Base-by-base conservation (phyloP, 2,797 vertebrate genomes). In the Silurus aristotelis region DNA sequence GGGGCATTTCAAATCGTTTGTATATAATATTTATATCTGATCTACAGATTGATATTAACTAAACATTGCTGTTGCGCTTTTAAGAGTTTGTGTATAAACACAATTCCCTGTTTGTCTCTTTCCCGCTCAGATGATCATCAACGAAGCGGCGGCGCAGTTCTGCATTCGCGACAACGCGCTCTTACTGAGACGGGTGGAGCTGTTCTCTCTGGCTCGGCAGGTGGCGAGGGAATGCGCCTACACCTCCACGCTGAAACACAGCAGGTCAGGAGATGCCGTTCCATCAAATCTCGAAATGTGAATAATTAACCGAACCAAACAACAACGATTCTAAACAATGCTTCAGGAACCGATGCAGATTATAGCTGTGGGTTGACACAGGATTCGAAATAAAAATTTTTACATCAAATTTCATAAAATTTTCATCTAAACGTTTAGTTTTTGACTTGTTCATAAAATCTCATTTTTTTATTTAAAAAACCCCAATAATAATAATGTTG, bases 191-290 rank as follows among this genome's bases (percentile, higher is more conserved):
- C 95, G 97, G 9, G 97, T 99, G 66, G 98, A 99, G 92, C 96
- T 99, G 84, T 99, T 99, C 91, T 98, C 98, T 5, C 90, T 99
- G 83, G 97, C 98, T 0, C 95, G 97, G 55, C 98, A 99, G 91
- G 98, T 98, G 56, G 98, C 97, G 0, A 95, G 97, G 85, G 98
- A 99, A 93, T 99, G 97, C 92, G 97, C 96, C 92, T 99, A 99
- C 94, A 94, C 97, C 86, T 97, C 97, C 70, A 97, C 96, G 0
- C 94, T 98, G 68, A 98, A 97, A 91, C 95, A 96, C 1, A 91
- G 96, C 92, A 98, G 97, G 98, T 99, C 92, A 95, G 95, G 60
- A 81, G 22, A 5, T 38, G 27, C 46, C n/a, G 3, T 25, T 48
- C 22, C 14, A 25, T 52, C 61, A 13, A 6, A 81, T 8, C 17